Conservation (phyloP, 2,888 invertebrate genomes). For the Sepioteuthis lessoniana region DNA sequence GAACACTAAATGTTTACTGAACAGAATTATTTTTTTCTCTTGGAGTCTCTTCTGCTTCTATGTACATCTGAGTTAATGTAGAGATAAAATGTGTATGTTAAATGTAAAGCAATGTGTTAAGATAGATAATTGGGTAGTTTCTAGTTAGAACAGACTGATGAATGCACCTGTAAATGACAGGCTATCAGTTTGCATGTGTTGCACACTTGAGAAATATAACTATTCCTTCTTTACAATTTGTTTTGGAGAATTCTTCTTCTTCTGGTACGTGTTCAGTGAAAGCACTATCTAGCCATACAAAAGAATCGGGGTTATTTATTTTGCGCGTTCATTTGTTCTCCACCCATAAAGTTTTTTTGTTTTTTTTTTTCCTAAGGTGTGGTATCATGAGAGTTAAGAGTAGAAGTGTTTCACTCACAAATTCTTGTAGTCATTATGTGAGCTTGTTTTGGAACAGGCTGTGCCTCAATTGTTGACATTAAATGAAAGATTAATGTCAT, state of each 20-base stretch:
- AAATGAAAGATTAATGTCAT: not conserved
- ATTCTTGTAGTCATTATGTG: not conserved
- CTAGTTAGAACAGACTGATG: not conserved
- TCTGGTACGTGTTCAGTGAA: not conserved
- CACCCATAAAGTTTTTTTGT: not conserved
- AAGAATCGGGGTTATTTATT: not conserved
- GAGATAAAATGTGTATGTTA: not conserved
- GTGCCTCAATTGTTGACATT: not conserved
- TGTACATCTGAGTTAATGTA: not conserved
- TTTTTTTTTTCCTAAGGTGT: not conserved
- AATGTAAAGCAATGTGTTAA: not conserved
- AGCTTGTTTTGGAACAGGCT: not conserved
- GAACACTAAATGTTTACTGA: not conserved
- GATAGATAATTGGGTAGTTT: not conserved
- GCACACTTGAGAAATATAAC: not conserved
- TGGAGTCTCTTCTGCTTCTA: not conserved
- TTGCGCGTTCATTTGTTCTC: not conserved
- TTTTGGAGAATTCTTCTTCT: not conserved
- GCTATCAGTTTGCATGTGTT: slow-evolving; percentile 2
- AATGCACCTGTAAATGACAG: slow-evolving; percentile 3
- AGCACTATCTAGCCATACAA: not conserved
- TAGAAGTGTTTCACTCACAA: not conserved
- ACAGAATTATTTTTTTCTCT: not conserved
- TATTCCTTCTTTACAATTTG: not conserved
- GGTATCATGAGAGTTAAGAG: not conserved